Percentiles rank a stretch among this genome's conserved stretches.
Evolutionary conservation across 2,888 invertebrate genomes (phyloP).

Genomic region (Synergus umbraculus): DNA sequence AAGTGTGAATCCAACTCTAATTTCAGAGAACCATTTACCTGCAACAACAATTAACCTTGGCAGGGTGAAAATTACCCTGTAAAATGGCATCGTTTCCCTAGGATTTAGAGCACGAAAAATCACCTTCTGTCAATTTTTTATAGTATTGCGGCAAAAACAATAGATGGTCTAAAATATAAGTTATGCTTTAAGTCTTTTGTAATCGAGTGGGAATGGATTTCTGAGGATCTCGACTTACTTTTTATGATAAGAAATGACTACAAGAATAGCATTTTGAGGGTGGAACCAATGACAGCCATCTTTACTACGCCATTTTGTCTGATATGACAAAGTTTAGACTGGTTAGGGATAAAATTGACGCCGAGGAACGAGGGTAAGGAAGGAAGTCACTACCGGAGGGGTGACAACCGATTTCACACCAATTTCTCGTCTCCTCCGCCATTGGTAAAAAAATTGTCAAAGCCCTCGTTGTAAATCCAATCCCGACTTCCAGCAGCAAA

Average conservation of each 20-base stretch:
- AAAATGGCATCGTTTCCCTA: too few species aligned
- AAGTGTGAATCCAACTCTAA: too few species aligned
- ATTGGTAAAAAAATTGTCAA: constrained; percentile 76
- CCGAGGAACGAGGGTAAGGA: constrained; percentile 56
- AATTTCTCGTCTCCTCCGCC: constrained; percentile 73
- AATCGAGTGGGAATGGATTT: constrained; percentile 14
- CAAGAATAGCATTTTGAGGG: neutral
- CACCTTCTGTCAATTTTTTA: too few species aligned
- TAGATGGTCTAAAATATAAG: neutral
- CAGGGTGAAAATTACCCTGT: too few species aligned
- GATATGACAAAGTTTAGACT: constrained; percentile 63
- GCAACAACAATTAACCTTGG: too few species aligned
- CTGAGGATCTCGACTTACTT: constrained; percentile 3
- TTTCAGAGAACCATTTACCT: too few species aligned
- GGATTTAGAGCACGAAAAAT: too few species aligned
- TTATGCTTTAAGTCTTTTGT: constrained; percentile 4
- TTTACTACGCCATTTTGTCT: constrained; percentile 72
- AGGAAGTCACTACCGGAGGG: constrained; percentile 76
- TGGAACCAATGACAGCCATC: constrained; percentile 44
- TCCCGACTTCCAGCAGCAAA: constrained; percentile 42
- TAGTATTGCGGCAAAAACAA: too few species aligned
- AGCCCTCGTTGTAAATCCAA: constrained; percentile 61
- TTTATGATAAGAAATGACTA: neutral
- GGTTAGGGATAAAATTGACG: constrained; percentile 46
- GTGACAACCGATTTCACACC: constrained; percentile 73